Evolutionary conservation across 2,888 invertebrate species (phyloP).

Genomic region (Cryptosula pallasiana): DNA sequence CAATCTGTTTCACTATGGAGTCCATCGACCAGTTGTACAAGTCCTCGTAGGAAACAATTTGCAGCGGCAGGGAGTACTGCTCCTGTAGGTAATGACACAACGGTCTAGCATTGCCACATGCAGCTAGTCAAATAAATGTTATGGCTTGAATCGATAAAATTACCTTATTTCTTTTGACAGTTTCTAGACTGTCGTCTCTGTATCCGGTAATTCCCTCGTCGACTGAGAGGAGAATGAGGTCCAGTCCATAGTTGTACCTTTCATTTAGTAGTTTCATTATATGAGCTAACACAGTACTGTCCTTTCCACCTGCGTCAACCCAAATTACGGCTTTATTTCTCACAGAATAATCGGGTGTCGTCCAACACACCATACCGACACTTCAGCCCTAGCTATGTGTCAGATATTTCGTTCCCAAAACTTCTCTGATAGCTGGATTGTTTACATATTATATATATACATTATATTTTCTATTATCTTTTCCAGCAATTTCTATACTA

Average conservation of each 20-base stretch:
- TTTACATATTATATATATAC: too few relatives aligned
- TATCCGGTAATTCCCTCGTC: conserved; percentile 94
- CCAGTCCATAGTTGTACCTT: conserved; percentile 80
- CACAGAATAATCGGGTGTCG: too few relatives aligned
- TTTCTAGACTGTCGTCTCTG: conserved; percentile 86
- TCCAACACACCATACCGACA: too few relatives aligned
- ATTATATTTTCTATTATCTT: too few relatives aligned
- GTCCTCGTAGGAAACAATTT: conserved; percentile 92
- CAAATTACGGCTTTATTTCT: background rate
- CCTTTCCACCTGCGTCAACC: conserved; percentile 51
- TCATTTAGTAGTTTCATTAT: conserved; percentile 85
- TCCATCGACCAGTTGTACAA: conserved; percentile 97
- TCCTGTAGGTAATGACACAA: conserved; percentile 58
- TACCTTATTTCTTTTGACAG: conserved; percentile 24
- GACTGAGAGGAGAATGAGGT: conserved; percentile 85
- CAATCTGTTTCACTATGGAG: conserved; percentile 72
- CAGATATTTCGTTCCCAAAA: too few relatives aligned
- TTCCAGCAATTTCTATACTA: too few relatives aligned
- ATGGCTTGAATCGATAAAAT: too few relatives aligned
- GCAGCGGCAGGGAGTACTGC: conserved; percentile 87
- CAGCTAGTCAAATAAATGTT: too few relatives aligned
- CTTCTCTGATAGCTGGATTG: too few relatives aligned
- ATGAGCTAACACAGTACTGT: conserved; percentile 95
- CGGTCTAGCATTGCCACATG: too few relatives aligned
- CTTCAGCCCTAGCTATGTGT: too few relatives aligned